phyloP scores from a whole-genome alignment of 35 echinoderm and acorn worm genomes.

The Nesometra sesokonis region DNA sequence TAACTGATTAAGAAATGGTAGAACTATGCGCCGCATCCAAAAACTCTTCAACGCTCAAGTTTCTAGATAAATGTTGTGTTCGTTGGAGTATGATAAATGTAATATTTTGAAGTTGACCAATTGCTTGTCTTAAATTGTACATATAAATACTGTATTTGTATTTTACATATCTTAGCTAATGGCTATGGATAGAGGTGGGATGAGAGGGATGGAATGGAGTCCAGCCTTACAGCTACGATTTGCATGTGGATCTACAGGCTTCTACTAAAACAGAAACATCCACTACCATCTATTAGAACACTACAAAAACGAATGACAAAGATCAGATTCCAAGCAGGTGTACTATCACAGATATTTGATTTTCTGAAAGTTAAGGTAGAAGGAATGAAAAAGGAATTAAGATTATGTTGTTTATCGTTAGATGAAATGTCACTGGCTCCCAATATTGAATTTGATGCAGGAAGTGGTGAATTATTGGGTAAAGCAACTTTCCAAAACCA shows the following conservation, averaged over 20 bases:
- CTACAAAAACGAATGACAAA: conserved; percentile 15
- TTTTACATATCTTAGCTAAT: too few relatives aligned
- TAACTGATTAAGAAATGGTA: conserved; percentile 10
- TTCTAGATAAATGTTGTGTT: too few relatives aligned
- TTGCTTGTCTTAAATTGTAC: too few relatives aligned
- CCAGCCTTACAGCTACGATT: conserved; percentile 35
- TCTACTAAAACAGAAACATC: background rate
- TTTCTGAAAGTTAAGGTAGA: conserved; percentile 18
- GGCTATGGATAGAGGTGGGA: too few relatives aligned
- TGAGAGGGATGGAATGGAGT: too few relatives aligned
- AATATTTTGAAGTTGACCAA: too few relatives aligned
- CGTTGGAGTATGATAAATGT: too few relatives aligned
- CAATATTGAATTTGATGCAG: background rate
- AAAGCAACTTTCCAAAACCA: conserved; percentile 6
- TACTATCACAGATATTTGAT: conserved; percentile 22
- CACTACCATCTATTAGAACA: conserved; percentile 25
- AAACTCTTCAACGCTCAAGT: background rate
- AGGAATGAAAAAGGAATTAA: background rate
- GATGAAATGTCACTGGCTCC: conserved; percentile 10
- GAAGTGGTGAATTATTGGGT: background rate
- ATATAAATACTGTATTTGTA: too few relatives aligned
- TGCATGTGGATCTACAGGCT: conserved; percentile 51
- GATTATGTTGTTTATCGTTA: background rate
- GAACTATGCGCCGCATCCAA: background rate
- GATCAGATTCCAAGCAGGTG: conserved; percentile 31